Evolutionary conservation across 2,113 vertebrate species (phyloP).

Genomic region (Tamias sibiricus): DNA sequence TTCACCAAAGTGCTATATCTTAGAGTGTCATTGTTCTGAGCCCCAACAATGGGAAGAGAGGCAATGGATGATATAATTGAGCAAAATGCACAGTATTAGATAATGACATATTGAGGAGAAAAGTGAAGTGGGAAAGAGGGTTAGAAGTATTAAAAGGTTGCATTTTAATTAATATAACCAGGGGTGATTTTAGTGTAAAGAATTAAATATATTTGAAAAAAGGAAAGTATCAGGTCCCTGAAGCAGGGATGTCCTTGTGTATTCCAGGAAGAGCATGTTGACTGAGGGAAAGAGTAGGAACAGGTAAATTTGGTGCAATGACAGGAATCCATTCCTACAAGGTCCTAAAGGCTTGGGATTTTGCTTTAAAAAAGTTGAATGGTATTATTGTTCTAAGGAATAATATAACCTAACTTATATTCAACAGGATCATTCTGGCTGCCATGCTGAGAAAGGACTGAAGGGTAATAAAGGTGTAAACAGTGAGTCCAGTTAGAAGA

Average conservation of each 20-base stretch:
- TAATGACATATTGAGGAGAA: not conserved
- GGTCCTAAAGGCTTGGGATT: not conserved
- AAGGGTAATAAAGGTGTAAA: not conserved
- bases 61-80: not conserved
- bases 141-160: not conserved
- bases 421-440: not conserved
- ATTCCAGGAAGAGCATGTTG: not conserved
- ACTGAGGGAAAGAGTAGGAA: not conserved
- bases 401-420: not conserved
- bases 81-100: not conserved
- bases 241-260: not conserved
- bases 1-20: not conserved
- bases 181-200: not conserved
- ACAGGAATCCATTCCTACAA: not conserved
- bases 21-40: not conserved
- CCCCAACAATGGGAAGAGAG: not conserved
- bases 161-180: not conserved
- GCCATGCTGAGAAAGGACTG: not conserved
- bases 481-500: not conserved
- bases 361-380: not conserved
- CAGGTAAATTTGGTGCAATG: rapidly evolving
- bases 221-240: not conserved
- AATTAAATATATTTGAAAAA: not conserved
- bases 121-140: not conserved
- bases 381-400: not conserved